Percentiles rank a stretch among this genome's conserved stretches.
phyloP scores from a whole-genome alignment of 2,888 invertebrate genomes.

The Cephus nigrinus region DNA sequence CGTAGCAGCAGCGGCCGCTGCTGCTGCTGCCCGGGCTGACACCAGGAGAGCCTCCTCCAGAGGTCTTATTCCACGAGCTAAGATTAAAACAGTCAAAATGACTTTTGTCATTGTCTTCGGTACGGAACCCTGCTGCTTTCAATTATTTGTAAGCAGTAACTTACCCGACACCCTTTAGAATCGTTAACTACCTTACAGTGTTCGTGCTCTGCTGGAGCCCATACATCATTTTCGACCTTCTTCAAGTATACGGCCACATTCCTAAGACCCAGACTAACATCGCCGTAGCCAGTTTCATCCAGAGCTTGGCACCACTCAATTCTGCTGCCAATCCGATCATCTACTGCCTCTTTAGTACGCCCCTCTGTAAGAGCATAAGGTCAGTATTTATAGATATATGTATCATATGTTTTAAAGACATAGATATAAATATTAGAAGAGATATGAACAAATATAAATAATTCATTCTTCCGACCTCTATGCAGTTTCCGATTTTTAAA shows the following conservation, averaged over 20 bases:
- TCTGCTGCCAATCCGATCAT: constrained; percentile 95
- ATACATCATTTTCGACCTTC: constrained; percentile 90
- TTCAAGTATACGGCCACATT: constrained; percentile 88
- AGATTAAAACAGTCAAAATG: constrained; percentile 98
- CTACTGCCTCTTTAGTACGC: constrained; percentile 92
- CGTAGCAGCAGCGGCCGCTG: neutral
- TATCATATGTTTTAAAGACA: neutral
- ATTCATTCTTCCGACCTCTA: neutral
- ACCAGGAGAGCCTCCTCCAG: constrained; percentile 87
- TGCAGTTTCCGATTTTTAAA: neutral
- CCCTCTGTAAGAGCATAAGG: constrained; percentile 87
- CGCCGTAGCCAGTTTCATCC: constrained; percentile 90
- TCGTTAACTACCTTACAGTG: constrained; percentile 71
- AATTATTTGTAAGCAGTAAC: constrained; percentile 1
- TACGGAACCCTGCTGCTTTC: constrained; percentile 65
- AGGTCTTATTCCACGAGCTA: constrained; percentile 93
- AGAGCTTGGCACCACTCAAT: constrained; percentile 91
- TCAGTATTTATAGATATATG: constrained; percentile 62
- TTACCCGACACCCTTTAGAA: neutral
- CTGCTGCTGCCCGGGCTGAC: constrained; percentile 48
- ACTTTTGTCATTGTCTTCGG: constrained; percentile 96
- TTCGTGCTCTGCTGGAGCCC: constrained; percentile 96
- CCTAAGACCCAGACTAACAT: constrained; percentile 83
- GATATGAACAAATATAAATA: neutral
- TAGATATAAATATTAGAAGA: neutral